Conservation (phyloP, 2,888 invertebrate genomes). For the Pteria penguin region DNA sequence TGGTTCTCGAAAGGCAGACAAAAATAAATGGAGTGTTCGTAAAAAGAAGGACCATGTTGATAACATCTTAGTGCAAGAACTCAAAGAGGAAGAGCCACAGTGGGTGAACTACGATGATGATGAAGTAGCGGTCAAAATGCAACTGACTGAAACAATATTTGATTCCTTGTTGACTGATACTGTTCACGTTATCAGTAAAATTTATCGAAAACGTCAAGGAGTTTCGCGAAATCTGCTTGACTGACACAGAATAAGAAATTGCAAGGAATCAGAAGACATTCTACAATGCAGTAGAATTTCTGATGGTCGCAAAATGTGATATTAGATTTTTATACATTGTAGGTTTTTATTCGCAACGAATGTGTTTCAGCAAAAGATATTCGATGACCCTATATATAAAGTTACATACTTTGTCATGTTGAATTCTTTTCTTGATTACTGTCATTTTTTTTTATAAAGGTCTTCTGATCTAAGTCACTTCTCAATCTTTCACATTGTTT, state of each 20-base stretch:
- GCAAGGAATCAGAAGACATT: background rate
- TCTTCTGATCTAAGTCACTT: no score
- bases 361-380: background rate
- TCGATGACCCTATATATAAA: no score
- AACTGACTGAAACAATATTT: constrained; percentile 83
- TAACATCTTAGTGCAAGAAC: constrained; percentile 86
- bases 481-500: no score
- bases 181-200: constrained; percentile 71
- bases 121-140: constrained; percentile 85
- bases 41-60: constrained; percentile 85
- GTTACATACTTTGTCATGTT: no score
- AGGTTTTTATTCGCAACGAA: background rate
- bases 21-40: constrained; percentile 72
- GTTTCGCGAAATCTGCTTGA: background rate
- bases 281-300: background rate
- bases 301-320: background rate
- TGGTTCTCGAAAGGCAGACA: constrained; percentile 60
- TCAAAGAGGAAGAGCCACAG: constrained; percentile 86
- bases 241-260: background rate
- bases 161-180: constrained; percentile 83
- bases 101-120: constrained; percentile 89
- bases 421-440: no score
- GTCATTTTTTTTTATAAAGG: no score
- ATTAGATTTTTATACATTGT: constrained; percentile 7
- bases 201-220: constrained; percentile 59